Conservation (phyloP, 2,888 invertebrate genomes). For the Lottia gigantea region DNA sequence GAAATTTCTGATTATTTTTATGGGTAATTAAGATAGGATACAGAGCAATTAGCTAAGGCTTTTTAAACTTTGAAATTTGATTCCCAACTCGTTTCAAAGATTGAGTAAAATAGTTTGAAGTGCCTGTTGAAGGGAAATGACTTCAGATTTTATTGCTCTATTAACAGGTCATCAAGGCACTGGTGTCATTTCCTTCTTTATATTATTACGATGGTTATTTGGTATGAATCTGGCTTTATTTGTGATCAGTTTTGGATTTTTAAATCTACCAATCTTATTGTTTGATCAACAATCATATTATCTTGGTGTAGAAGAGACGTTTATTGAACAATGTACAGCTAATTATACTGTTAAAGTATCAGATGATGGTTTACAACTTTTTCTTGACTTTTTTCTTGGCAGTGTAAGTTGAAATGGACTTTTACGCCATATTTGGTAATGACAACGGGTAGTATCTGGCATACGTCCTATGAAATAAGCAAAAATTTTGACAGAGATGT, state of each 20-base stretch:
- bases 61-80: too few relatives aligned
- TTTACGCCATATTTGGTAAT: too few relatives aligned
- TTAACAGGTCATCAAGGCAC: conserved; percentile 58
- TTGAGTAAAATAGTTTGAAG: too few relatives aligned
- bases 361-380: conserved; percentile 32
- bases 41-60: too few relatives aligned
- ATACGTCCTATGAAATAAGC: too few relatives aligned
- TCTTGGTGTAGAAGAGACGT: background rate
- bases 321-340: conserved; percentile 31
- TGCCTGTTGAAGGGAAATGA: too few relatives aligned
- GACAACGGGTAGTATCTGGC: too few relatives aligned
- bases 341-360: conserved; percentile 42
- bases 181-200: conserved; percentile 77
- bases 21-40: too few relatives aligned
- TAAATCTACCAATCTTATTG: conserved; percentile 74
- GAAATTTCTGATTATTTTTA: too few relatives aligned
- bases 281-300: conserved; percentile 19
- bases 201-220: conserved; percentile 86
- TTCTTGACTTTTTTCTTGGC: conserved; percentile 56
- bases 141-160: background rate
- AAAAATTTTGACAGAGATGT: too few relatives aligned
- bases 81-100: too few relatives aligned
- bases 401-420: conserved; percentile 42
- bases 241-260: conserved; percentile 75
- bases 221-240: conserved; percentile 81